Percentiles rank a stretch among this genome's conserved stretches.
phyloP scores from a whole-genome alignment of 2,888 invertebrate species.

The Diachrysia chrysitis region DNA sequence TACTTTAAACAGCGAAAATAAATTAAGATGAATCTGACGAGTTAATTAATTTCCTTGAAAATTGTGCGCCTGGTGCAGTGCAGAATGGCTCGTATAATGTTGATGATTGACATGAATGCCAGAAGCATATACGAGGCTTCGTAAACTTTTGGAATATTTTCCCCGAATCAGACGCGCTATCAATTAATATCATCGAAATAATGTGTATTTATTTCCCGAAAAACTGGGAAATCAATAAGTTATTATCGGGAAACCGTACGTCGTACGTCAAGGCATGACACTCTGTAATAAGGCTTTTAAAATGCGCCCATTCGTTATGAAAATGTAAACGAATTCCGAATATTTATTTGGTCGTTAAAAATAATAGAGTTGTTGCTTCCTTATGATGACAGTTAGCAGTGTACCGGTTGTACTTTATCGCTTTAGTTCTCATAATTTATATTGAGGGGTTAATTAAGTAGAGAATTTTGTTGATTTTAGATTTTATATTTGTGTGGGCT shows the following conservation, averaged over 20 bases:
- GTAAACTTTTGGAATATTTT: not conserved
- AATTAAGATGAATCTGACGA: constrained; percentile 42
- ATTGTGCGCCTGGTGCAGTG: not conserved
- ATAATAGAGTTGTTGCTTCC: constrained; percentile 65
- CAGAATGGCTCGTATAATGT: not conserved
- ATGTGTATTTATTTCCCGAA: constrained; percentile 48
- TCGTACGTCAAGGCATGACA: constrained; percentile 72
- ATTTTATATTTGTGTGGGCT: not conserved
- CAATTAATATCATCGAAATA: constrained; percentile 16
- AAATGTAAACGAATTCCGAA: constrained; percentile 73
- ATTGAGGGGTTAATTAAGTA: constrained; percentile 13
- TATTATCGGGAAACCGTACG: constrained; percentile 63
- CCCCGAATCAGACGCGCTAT: not conserved
- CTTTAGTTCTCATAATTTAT: constrained; percentile 25
- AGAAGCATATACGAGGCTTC: too few species aligned
- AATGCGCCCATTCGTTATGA: constrained; percentile 76
- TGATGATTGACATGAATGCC: not conserved
- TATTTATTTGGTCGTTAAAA: constrained; percentile 74
- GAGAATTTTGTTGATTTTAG: not conserved
- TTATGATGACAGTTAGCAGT: constrained; percentile 44
- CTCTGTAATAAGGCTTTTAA: constrained; percentile 79
- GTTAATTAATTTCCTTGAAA: constrained; percentile 25
- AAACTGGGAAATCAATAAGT: constrained; percentile 67
- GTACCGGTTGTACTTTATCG: constrained; percentile 42
- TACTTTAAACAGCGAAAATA: constrained; percentile 40